A percentile compares a stretch with the other conserved stretches of the same genome.
Evolutionary conservation across 2,113 vertebrate genomes (phyloP).

Genomic region (Synchiropus splendidus): DNA sequence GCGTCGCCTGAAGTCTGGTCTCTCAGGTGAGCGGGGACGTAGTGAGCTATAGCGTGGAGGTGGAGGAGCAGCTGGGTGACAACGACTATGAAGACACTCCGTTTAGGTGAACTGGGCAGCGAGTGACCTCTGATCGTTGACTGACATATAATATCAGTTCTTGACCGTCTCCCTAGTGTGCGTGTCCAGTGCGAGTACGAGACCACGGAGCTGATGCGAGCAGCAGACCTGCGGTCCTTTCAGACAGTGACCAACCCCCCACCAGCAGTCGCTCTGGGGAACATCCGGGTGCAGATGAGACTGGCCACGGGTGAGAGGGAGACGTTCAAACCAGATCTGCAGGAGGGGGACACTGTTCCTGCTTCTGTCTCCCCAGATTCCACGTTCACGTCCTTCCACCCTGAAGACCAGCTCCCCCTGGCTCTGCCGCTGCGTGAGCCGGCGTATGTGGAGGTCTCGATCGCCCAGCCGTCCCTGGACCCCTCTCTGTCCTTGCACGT

Average conservation of each 20-base stretch:
- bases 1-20: not conserved
- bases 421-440: constrained; percentile 30
- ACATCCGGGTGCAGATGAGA: constrained; percentile 51
- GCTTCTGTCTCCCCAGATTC: constrained; percentile 33
- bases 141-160: too few relatives aligned
- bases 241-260: constrained; percentile 36
- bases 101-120: constrained; percentile 40
- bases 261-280: constrained; percentile 40
- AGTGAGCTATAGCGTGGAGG: constrained; percentile 46
- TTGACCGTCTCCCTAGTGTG: constrained; percentile 21
- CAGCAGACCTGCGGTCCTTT: constrained; percentile 17
- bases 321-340: too few relatives aligned
- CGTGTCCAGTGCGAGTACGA: constrained; percentile 49
- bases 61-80: constrained; percentile 19
- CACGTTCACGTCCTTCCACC: constrained; percentile 49
- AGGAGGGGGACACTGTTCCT: not conserved
- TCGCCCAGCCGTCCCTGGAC: constrained; percentile 40
- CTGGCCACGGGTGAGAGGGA: constrained; percentile 49
- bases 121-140: too few relatives aligned
- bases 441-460: constrained; percentile 50
- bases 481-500: constrained; percentile 43
- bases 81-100: constrained; percentile 5
- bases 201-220: constrained; percentile 7
- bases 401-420: constrained; percentile 48
- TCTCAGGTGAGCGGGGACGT: constrained; percentile 32